Conservation (phyloP, 2,888 invertebrate genomes). For the Pasiphila rectangulata region DNA sequence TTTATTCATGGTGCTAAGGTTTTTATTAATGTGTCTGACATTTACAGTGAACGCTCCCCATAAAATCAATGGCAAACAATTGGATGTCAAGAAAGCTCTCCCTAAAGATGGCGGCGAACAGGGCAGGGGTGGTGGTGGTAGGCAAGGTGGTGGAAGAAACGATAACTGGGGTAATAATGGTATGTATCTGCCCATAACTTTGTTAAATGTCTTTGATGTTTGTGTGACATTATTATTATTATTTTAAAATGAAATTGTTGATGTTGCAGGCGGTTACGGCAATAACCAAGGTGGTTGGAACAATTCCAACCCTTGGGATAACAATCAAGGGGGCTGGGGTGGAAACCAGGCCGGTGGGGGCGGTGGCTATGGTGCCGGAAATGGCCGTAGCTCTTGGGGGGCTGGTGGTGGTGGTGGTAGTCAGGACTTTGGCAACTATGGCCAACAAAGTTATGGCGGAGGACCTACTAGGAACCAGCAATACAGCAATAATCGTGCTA, state of each 20-base stretch:
- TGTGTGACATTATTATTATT: slow-evolving; percentile 22
- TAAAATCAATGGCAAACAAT: slow-evolving; percentile 90
- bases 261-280: slow-evolving; percentile 72
- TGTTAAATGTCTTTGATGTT: too few species aligned
- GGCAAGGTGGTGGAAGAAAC: slow-evolving; percentile 67
- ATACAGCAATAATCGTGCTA: slow-evolving; percentile 84
- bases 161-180: slow-evolving; percentile 62
- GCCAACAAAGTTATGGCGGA: slow-evolving; percentile 91
- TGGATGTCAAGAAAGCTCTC: slow-evolving; percentile 96
- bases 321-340: slow-evolving; percentile 80
- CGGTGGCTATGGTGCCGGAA: slow-evolving; percentile 71
- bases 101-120: slow-evolving; percentile 87
- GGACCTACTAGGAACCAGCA: slow-evolving; percentile 91
- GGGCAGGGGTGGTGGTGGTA: slow-evolving; percentile 68
- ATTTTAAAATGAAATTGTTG: slow-evolving; percentile 16
- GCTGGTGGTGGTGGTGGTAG: slow-evolving; percentile 81
- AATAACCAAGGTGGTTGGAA: slow-evolving; percentile 81
- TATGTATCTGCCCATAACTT: slow-evolving; percentile 23
- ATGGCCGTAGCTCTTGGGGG: slow-evolving; percentile 74
- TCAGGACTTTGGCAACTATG: slow-evolving; percentile 88
- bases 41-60: slow-evolving; percentile 89
- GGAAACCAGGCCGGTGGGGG: slow-evolving; percentile 46
- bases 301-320: slow-evolving; percentile 76
- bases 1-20: too few species aligned
- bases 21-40: slow-evolving; percentile 6